Base-by-base conservation (phyloP, 2,113 vertebrate species). In the Climacteris rufus region DNA sequence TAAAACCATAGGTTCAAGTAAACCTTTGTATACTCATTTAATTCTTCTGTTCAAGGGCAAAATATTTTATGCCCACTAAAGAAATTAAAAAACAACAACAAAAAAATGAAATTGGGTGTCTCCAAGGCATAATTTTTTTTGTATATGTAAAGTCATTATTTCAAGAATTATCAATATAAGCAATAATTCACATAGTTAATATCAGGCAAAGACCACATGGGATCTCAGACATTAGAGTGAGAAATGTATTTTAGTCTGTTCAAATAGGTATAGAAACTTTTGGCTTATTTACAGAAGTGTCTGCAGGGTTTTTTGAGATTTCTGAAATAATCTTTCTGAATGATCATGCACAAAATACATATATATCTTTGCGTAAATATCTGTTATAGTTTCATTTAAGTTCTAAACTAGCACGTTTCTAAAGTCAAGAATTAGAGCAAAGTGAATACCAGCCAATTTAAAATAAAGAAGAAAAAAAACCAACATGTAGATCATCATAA, bases 301-400 rank as follows among this genome's bases (percentile, higher is more conserved):
- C 76, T 8, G 4, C 20, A 2, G 0, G 5, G 0, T 6, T 30
- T 52, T 30, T 25, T 27, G 5, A 42, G 16, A 49, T 40, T 69
- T 72, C 19, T 92, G 25, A 60, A 90, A 37, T 11, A 57, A 33
- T 16, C 7, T 54, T 89, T 84, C 44, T 79, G 22, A 79, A 87
- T 18, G 4, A 64, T 27, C 21, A 52, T 13, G 9, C 9, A 63
- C 10, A 87, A 76, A 82, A 57, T 44, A 42, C 6, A 3, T 5
- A 60, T 64, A 71, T 18, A 82, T 0, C 2, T 79, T 64, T 64
- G 9, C 9, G 5, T 37, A 50, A 87, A 47, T 37, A 61, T 9
- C 11, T 60, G 19, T 54, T 69, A 24, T 3, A 40, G 1, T 18
- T 76, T 71, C 52, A 77, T 68, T 64, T 37, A 69, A 35, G 2